Evolutionary conservation across 2,113 vertebrate species (phyloP), one percentile per base, ranked within the genome.

Genomic region (Struthio camelus): DNA sequence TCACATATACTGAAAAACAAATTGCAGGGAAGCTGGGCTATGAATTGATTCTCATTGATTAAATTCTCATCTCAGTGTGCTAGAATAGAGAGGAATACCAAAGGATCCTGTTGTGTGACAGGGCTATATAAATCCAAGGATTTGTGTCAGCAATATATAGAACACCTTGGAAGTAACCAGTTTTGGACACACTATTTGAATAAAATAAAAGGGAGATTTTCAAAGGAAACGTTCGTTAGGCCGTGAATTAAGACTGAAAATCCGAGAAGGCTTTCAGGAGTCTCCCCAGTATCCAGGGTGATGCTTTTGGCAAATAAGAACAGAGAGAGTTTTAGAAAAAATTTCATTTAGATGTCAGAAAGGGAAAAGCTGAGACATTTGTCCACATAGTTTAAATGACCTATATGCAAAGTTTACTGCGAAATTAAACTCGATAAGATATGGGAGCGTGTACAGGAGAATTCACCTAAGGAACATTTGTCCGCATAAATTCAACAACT

Each of bases 1-100:
- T 89, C 75, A 64, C 40, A 87, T 77, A 72, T 58, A 92, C 51
- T 87, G 95, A 94, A 93, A 95, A 96, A 94, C 53, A 93, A 81
- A 94, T 95, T 80, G 53, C 51, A 65, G 80, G 88, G 53, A 93
- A 94, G 75, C 70, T 94, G 80, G 62, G 25, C 69, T 95, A 93
- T 96, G 78, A 82, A 89, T 92, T 97, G 90, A 94, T 91, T 90
- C 70, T 87, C 91, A 94, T 80, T 96, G 94, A 89, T 94, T 95
- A 93, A 85, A 91, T 95, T 95, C 78, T 94, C 70, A 50, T 90
- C 75, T 89, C 2, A 1, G 44, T 86, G 46, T 96, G 80, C 44
- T 92, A 75, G 80, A 93, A 40, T 80, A 94, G 77, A 42, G 40
- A 76, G 48, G 61, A 94, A 94, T 80, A 96, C 93, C 84, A 69